These are phyloP conservation scores for Varanus komodoensis DNA, from an alignment of 2,113 vertebrate species.

Conservation along the genomic window DNA sequence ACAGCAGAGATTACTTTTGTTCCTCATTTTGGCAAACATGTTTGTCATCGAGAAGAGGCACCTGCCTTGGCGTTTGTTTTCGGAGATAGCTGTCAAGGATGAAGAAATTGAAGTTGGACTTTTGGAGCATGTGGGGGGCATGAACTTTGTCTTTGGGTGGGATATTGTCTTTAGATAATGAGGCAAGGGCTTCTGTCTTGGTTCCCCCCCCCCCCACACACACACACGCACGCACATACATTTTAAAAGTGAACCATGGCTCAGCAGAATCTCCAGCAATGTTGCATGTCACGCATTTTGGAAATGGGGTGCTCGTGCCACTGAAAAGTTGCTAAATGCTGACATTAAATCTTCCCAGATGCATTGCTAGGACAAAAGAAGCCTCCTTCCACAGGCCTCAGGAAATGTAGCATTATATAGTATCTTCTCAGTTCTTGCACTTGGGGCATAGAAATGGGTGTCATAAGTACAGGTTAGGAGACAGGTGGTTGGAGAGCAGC, in stretches of 20 bases:
- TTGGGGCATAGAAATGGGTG: too few species aligned
- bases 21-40: background rate
- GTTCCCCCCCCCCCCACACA: background rate
- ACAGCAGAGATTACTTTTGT: background rate
- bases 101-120: background rate
- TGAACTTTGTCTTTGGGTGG: background rate
- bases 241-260: background rate
- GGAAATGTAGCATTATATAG: background rate
- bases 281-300: background rate
- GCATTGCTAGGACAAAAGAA: background rate
- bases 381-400: background rate
- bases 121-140: background rate
- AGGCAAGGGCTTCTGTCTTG: background rate
- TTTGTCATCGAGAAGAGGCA: background rate
- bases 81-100: background rate
- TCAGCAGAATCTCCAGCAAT: background rate
- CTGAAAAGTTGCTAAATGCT: background rate
- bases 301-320: background rate
- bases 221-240: background rate
- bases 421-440: background rate
- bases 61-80: background rate
- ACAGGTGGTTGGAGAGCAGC: too few species aligned
- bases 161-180: background rate
- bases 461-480: too few species aligned
- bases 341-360: background rate